phyloP scores from a whole-genome alignment of 2,113 vertebrate genomes.

The Platanista minor region DNA sequence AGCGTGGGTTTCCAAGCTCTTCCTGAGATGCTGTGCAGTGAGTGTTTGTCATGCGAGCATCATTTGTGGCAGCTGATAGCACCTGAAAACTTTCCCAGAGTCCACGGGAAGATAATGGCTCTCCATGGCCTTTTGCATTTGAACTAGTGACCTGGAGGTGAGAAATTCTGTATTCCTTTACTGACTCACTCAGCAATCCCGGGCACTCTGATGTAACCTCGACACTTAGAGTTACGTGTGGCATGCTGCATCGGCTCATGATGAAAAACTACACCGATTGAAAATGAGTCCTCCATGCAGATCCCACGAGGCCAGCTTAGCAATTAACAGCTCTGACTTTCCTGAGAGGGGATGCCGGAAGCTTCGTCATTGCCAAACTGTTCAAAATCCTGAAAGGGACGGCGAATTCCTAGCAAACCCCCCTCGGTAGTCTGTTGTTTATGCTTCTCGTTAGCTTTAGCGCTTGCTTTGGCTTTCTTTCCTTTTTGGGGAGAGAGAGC shows the following conservation, averaged over 20 bases:
- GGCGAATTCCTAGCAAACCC: background rate
- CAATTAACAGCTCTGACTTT: conserved; percentile 58
- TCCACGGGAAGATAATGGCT: background rate
- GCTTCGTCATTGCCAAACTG: conserved; percentile 27
- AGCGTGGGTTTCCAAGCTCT: background rate
- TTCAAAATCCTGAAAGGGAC: conserved; percentile 33
- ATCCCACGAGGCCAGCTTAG: conserved; percentile 18
- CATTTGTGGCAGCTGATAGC: background rate
- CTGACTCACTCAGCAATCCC: background rate
- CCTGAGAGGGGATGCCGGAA: conserved; percentile 31
- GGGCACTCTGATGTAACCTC: background rate
- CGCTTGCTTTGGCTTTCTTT: background rate
- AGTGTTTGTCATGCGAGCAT: background rate
- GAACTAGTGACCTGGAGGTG: conserved; percentile 54
- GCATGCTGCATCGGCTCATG: conserved; percentile 5
- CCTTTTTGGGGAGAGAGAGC: background rate
- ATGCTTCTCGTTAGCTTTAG: conserved; percentile 18
- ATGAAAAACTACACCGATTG: conserved; percentile 31
- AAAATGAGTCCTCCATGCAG: conserved; percentile 45
- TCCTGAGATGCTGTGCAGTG: background rate
- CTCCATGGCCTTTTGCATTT: conserved; percentile 30
- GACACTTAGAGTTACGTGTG: conserved; percentile 3
- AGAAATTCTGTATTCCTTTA: conserved; percentile 41
- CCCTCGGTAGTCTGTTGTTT: conserved; percentile 26
- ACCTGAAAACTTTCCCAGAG: background rate